These are phyloP conservation scores for Dasyprocta punctata DNA, from an alignment of 2,113 vertebrate genomes.

Conservation along the genomic window DNA sequence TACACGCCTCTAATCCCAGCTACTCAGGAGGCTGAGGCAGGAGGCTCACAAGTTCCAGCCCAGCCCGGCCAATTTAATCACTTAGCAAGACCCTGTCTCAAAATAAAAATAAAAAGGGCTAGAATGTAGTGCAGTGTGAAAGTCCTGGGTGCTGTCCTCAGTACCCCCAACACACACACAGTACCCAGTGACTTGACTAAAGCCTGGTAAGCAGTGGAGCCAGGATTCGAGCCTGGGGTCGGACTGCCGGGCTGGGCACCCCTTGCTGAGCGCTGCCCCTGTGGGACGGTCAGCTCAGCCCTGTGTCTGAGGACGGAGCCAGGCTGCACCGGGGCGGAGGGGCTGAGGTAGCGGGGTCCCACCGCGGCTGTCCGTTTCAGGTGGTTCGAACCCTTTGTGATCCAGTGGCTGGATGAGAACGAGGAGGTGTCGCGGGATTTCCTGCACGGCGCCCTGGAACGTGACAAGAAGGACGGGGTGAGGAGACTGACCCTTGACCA, in stretches of 20 bases:
- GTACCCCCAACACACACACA: not conserved
- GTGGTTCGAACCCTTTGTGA: conserved; percentile 99
- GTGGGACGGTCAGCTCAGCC: fast-evolving
- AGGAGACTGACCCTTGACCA: conserved; percentile 6
- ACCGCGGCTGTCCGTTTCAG: conserved; percentile 81
- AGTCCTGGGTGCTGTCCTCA: not conserved
- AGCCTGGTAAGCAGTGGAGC: not conserved
- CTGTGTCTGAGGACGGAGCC: not conserved
- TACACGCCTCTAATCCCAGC: not conserved
- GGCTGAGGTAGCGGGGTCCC: not conserved
- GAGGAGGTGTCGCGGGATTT: conserved; percentile 99
- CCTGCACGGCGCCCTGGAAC: conserved; percentile 95
- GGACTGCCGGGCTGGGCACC: not conserved
- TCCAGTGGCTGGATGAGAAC: conserved; percentile 99
- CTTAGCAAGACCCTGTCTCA: not conserved
- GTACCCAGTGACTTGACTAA: not conserved
- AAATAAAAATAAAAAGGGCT: not conserved
- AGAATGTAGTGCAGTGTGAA: not conserved
- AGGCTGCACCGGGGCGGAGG: not conserved
- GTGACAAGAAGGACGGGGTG: conserved; percentile 99
- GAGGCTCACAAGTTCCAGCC: not conserved
- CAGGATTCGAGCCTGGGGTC: not conserved
- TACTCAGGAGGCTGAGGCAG: not conserved
- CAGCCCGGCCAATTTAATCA: not conserved
- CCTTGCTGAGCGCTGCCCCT: not conserved